These are phyloP conservation scores for Nothoprocta perdicaria DNA, from an alignment of 2,113 vertebrate species.

Conservation along the genomic window DNA sequence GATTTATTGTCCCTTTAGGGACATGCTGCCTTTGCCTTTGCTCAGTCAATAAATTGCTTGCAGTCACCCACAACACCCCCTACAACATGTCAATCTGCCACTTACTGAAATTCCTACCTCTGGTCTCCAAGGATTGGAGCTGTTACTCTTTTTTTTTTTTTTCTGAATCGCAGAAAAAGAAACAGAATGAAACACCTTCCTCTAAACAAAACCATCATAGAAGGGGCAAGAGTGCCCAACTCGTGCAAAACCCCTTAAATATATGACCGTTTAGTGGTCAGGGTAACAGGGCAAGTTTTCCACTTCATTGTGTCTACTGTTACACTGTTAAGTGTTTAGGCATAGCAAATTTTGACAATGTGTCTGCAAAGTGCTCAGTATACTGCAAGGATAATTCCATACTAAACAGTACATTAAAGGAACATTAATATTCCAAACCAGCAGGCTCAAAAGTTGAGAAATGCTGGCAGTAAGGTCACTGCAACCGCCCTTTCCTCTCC, in stretches of 20 bases:
- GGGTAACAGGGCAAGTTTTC: not conserved
- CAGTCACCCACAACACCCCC: not conserved
- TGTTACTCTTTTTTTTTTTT: not conserved
- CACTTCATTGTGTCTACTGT: not conserved
- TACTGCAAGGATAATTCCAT: not conserved
- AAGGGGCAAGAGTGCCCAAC: not conserved
- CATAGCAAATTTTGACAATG: not conserved
- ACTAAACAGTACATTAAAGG: not conserved
- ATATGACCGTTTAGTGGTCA: not conserved
- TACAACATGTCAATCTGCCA: not conserved
- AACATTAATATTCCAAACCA: slow-evolving; percentile 5
- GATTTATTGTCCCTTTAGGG: not conserved
- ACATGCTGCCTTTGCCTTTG: not conserved
- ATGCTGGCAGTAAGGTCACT: not conserved
- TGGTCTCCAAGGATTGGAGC: not conserved
- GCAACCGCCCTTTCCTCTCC: not conserved
- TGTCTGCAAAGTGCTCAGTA: not conserved
- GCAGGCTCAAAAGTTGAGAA: not conserved
- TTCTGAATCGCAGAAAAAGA: not conserved
- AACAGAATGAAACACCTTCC: not conserved
- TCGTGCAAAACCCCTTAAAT: not conserved
- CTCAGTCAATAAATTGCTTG: not conserved
- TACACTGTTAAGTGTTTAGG: not conserved
- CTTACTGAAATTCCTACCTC: not conserved
- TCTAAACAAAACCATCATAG: not conserved